phyloP scores from a whole-genome alignment of 2,797 vertebrate species.

The Eulemur mongoz region DNA sequence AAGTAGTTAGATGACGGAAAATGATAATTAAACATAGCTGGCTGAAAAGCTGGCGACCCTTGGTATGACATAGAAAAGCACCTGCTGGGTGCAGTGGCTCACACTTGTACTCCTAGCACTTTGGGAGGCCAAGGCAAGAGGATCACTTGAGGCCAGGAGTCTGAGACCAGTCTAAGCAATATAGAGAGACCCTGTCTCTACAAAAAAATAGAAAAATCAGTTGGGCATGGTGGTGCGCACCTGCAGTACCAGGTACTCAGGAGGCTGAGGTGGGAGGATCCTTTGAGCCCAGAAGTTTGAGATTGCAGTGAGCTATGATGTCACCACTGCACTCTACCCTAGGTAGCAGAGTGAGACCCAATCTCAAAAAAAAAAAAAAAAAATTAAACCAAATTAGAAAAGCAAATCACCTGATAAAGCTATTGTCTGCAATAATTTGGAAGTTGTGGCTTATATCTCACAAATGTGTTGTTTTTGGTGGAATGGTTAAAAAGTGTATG shows the following conservation, averaged over 20 bases:
- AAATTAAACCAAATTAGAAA: neutral
- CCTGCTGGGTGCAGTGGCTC: neutral
- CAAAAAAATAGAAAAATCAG: neutral
- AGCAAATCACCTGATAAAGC: neutral
- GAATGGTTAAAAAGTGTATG: neutral
- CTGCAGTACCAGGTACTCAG: neutral
- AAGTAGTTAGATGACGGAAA: neutral
- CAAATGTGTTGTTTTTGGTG: neutral
- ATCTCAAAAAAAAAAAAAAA: neutral
- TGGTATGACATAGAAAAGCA: neutral
- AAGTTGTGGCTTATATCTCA: neutral
- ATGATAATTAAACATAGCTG: neutral
- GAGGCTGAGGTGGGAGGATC: neutral
- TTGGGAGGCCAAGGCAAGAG: neutral
- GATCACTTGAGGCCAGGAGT: neutral
- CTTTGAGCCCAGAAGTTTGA: neutral
- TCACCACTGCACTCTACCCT: neutral
- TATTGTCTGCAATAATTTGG: neutral
- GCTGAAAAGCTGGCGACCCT: neutral
- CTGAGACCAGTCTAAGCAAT: neutral
- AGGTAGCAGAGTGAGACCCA: neutral
- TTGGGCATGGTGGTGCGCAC: accelerated
- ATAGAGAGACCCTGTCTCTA: too few species aligned
- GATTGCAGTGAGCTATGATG: neutral
- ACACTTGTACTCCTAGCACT: neutral